These are phyloP conservation scores for Cordilura impudica DNA, from an alignment of 2,888 invertebrate genomes.

Conservation along the genomic window DNA sequence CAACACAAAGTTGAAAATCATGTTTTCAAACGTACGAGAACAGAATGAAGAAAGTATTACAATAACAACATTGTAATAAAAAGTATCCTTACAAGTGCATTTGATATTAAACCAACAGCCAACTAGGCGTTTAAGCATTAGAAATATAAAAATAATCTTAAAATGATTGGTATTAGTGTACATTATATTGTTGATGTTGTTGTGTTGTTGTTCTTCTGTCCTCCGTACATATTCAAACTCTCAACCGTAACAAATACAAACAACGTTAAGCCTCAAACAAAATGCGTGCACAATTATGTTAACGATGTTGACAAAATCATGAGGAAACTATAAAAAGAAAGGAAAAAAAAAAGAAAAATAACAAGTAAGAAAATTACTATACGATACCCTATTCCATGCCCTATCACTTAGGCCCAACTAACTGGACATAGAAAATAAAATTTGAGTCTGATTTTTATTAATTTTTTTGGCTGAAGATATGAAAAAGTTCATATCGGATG, in stretches of 20 bases:
- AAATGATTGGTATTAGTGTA: slow-evolving; percentile 31
- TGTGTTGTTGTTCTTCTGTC: neutral
- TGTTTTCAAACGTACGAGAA: neutral
- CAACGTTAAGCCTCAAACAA: slow-evolving; percentile 23
- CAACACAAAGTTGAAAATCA: neutral
- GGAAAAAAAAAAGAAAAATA: neutral
- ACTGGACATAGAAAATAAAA: too few relatives aligned
- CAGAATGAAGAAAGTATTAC: neutral
- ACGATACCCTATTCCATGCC: too few relatives aligned
- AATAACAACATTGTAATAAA: neutral
- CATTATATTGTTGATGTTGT: neutral
- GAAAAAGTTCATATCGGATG: too few relatives aligned
- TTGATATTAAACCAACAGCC: neutral
- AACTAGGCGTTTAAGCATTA: slow-evolving; percentile 4
- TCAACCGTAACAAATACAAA: neutral
- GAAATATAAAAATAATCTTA: neutral
- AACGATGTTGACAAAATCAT: slow-evolving; percentile 41
- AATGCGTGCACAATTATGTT: slow-evolving; percentile 35
- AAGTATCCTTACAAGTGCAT: slow-evolving; percentile 25
- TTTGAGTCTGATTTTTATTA: too few relatives aligned
- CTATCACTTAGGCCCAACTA: too few relatives aligned
- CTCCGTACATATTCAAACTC: neutral
- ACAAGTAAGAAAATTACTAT: too few relatives aligned
- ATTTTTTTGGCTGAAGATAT: too few relatives aligned
- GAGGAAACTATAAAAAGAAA: slow-evolving; percentile 6